Evolutionary conservation across 2,113 vertebrate species (phyloP).

Genomic region (Muntiacus reevesi): DNA sequence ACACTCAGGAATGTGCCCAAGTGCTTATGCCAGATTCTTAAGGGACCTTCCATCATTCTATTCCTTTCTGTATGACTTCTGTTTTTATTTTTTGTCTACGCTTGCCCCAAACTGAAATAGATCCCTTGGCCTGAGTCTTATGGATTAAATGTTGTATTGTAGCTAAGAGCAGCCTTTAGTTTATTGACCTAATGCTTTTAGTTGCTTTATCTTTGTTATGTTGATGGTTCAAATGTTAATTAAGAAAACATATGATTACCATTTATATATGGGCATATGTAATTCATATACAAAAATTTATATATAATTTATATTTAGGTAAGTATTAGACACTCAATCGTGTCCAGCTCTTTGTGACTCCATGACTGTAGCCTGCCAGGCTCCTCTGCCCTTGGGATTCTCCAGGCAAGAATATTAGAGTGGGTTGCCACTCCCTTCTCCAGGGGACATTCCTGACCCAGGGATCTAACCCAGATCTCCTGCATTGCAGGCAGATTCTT

Average conservation of each 20-base stretch:
- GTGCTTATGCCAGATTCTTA: neutral
- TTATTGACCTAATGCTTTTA: neutral
- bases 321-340: neutral
- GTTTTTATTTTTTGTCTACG: neutral
- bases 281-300: neutral
- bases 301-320: neutral
- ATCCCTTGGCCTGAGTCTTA: neutral
- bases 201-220: neutral
- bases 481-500: neutral
- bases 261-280: neutral
- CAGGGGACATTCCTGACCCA: neutral
- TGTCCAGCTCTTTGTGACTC: neutral
- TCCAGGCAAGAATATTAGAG: neutral
- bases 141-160: no score
- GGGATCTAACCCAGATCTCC: neutral
- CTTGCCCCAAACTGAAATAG: neutral
- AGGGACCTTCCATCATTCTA: neutral
- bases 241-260: neutral
- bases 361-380: neutral
- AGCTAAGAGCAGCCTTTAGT: neutral
- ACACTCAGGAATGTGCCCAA: neutral
- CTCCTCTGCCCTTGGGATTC: neutral
- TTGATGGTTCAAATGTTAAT: neutral
- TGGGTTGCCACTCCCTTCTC: neutral
- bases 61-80: neutral